Percentiles rank a stretch among this genome's conserved stretches.
Conservation (phyloP, 2,113 vertebrate genomes). For the Rhinolophus sinicus region DNA sequence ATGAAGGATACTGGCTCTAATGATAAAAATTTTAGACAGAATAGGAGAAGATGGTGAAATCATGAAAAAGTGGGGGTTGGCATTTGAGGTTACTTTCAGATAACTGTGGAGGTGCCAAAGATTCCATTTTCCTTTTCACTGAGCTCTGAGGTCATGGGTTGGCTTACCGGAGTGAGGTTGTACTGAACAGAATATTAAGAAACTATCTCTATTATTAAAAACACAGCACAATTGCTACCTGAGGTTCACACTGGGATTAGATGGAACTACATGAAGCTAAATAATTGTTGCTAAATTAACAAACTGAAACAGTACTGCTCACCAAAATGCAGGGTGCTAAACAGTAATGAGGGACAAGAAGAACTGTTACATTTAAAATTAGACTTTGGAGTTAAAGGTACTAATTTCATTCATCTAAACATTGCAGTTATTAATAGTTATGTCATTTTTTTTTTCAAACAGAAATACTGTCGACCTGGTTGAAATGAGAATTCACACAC, state of each 20-base stretch:
- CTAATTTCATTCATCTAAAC: slow-evolving; percentile 45
- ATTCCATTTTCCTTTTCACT: slow-evolving; percentile 32
- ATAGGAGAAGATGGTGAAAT: too few species aligned
- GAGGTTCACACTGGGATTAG: not conserved
- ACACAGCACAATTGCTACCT: slow-evolving; percentile 25
- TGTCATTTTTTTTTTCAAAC: slow-evolving; percentile 27
- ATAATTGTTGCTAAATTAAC: slow-evolving; percentile 7
- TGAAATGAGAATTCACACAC: not conserved
- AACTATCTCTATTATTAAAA: slow-evolving; percentile 50
- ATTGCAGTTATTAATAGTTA: slow-evolving; percentile 7
- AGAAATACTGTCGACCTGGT: not conserved
- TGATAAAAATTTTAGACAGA: not conserved
- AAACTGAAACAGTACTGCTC: not conserved
- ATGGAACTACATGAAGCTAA: slow-evolving; percentile 9
- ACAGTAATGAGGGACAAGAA: not conserved
- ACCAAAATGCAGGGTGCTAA: not conserved
- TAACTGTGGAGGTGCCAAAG: not conserved
- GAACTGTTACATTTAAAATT: slow-evolving; percentile 34
- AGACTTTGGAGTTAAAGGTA: slow-evolving; percentile 44
- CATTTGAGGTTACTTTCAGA: not conserved
- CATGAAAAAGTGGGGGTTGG: not conserved
- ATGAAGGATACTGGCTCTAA: not conserved
- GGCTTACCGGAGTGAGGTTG: not conserved
- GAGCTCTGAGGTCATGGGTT: slow-evolving; percentile 32
- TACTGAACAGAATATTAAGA: slow-evolving; percentile 7